Base-by-base conservation (phyloP, 2,113 vertebrate genomes). In the Numida meleagris region DNA sequence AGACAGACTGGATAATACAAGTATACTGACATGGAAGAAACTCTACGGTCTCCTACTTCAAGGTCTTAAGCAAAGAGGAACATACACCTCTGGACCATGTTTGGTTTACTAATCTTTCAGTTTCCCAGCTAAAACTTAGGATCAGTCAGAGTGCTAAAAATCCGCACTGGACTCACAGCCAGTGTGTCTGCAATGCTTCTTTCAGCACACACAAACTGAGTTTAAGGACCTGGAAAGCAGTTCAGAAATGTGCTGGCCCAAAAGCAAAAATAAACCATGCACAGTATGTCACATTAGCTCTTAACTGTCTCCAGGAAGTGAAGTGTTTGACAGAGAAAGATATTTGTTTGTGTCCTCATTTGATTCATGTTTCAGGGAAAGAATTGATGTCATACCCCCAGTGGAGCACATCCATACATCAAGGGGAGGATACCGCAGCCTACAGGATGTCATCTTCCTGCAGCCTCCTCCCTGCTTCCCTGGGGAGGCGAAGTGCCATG, bases 271-370 rank as follows among this genome's bases (percentile, higher is more conserved):
- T 87, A 96, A 94, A 82, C 75, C 0, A 0, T 43, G 7, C 65
- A 72, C 75, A 82, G 68, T 72, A 46, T 89, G 93, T 74, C 78
- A 87, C 90, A 74, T 89, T 82, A 92, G 79, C 84, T 93, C 84
- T 88, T 86, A 95, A 89, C 83, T 92, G 78, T 87, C 88, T 93
- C 81, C 83, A 94, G 93, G 88, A 95, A 96, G 75, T 75, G 80
- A 90, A 96, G 88, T 81, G 84, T 92, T 97, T 95, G 96, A 95
- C 95, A 92, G 77, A 70, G 88, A 91, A 93, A 96, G 79, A 61
- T 92, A 86, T 96, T 89, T 96, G 83, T 84, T 95, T 89, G 78
- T 67, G 62, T 86, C 40, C 75, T 94, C 77, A 17, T 85, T 91
- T 93, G 94, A 95, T 95, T 94, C 93, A 92, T 92, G 81, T 92